Base-by-base conservation (phyloP, 2,797 vertebrate species). In the Hylomyscus alleni region DNA sequence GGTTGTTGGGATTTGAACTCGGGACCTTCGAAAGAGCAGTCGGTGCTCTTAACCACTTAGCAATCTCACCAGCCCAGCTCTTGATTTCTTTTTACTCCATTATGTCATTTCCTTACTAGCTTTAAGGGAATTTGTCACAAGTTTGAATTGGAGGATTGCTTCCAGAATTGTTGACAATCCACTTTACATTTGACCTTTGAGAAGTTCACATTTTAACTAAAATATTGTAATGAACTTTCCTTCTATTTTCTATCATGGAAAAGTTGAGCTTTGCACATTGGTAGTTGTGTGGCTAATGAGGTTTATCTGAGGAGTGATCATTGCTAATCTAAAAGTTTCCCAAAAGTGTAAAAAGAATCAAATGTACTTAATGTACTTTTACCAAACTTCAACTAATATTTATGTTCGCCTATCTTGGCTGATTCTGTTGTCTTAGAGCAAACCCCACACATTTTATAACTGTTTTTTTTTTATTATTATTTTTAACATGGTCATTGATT, bases 161-260 rank as follows among this genome's bases (percentile, higher is more conserved):
- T 97, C 92, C 92, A 81, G 94, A 96, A 97, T 91, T 96, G 85
- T 95, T 65, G 37, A 97, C 96, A 97, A 98, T 97, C 98, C 98
- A 98, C 97, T 97, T 96, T 65, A 22, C 97, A 95, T 47, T 78
- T 73, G n/a, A 75, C 62, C 69, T 89, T 92, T 97, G 97, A 96
- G 94, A 98, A 98, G 98, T 98, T 98, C 96, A 96, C 89, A 93
- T 98, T 97, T 94, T 91, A 72, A 95, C 72, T 84, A 88, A 94
- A 80, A 91, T 95, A 44, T 90, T 92, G 37, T 44, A 89, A 29
- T 87, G 92, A 93, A 78, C n/a, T 95, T 95, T 95, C 82, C 60
- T 96, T 89, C 76, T 89, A 34, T 37, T 81, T 96, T 92, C 81
- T 84, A 34, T 95, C 86, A 44, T 81, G 29, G 54, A 58, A 89